phyloP scores from a whole-genome alignment of 2,888 invertebrate species.

The Drosophila falleni region DNA sequence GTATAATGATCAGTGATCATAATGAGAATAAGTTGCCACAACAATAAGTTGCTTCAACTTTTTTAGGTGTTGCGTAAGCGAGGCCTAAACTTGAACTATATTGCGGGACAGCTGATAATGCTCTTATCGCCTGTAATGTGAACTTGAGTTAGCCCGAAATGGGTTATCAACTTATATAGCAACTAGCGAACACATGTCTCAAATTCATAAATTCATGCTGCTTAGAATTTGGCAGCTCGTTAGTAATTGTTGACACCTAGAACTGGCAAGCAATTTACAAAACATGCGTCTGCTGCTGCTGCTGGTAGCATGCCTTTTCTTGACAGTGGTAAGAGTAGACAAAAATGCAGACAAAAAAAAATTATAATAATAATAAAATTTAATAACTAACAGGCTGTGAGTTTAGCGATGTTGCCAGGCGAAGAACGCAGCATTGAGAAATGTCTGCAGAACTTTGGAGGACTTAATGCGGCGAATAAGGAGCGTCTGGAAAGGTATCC shows the following conservation, averaged over 20 bases:
- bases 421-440: conserved; percentile 64
- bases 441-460: conserved; percentile 75
- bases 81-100: conserved; percentile 68
- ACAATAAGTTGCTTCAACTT: conserved; percentile 22
- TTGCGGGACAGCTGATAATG: conserved; percentile 38
- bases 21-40: conserved; percentile 46
- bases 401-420: conserved; percentile 37
- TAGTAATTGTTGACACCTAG: conserved; percentile 61
- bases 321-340: conserved; percentile 44
- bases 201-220: conserved; percentile 14
- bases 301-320: conserved; percentile 22
- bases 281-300: conserved; percentile 49
- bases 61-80: conserved; percentile 49
- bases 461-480: conserved; percentile 56
- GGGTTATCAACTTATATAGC: conserved; percentile 64
- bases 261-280: conserved; percentile 41
- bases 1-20: background rate
- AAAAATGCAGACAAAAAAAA: background rate
- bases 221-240: conserved; percentile 52
- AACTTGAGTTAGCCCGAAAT: conserved; percentile 51
- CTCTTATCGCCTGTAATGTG: conserved; percentile 21
- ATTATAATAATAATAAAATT: no score
- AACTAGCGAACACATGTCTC: conserved; percentile 1
- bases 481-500: conserved; percentile 74
- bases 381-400: conserved; percentile 32